Percentiles rank a stretch among this genome's conserved stretches.
phyloP scores from a whole-genome alignment of 2,888 invertebrate species.

The Limnephilus lunatus region DNA sequence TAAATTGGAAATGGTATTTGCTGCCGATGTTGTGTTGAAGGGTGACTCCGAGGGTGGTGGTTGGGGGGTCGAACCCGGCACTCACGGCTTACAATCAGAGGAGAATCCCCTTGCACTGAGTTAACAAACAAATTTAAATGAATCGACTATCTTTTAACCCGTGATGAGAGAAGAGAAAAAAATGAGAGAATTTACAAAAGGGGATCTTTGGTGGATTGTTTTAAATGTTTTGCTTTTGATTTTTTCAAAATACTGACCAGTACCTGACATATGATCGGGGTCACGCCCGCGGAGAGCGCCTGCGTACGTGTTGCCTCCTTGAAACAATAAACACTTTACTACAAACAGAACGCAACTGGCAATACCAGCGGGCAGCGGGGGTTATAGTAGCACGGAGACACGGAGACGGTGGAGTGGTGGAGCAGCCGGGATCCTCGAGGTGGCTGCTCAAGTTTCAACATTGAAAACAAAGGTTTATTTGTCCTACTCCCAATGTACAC shows the following conservation, averaged over 20 bases:
- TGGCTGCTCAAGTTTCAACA: slow-evolving; percentile 26
- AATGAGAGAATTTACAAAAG: slow-evolving; percentile 44
- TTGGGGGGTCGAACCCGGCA: background rate
- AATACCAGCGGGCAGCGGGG: slow-evolving; percentile 28
- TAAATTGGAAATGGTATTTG: background rate
- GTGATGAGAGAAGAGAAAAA: slow-evolving; percentile 48
- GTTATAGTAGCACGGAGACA: background rate
- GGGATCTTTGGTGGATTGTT: slow-evolving; percentile 64
- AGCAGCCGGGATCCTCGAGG: background rate
- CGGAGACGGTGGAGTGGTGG: background rate
- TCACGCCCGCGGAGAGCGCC: slow-evolving; percentile 92
- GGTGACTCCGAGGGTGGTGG: background rate
- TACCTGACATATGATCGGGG: slow-evolving; percentile 92
- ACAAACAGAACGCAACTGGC: slow-evolving; percentile 56
- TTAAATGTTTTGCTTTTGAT: slow-evolving; percentile 64
- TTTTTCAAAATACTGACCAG: slow-evolving; percentile 76
- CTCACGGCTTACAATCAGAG: background rate
- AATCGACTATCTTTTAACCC: background rate
- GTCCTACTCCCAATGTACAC: slow-evolving; percentile 26
- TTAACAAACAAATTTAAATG: background rate
- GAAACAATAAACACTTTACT: slow-evolving; percentile 66
- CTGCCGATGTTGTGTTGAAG: background rate
- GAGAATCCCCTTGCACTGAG: background rate
- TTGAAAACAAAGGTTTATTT: slow-evolving; percentile 20
- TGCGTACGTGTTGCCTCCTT: slow-evolving; percentile 84